Evolutionary conservation across 2,113 vertebrate species (phyloP).

Genomic region (Myrmecobius fasciatus): DNA sequence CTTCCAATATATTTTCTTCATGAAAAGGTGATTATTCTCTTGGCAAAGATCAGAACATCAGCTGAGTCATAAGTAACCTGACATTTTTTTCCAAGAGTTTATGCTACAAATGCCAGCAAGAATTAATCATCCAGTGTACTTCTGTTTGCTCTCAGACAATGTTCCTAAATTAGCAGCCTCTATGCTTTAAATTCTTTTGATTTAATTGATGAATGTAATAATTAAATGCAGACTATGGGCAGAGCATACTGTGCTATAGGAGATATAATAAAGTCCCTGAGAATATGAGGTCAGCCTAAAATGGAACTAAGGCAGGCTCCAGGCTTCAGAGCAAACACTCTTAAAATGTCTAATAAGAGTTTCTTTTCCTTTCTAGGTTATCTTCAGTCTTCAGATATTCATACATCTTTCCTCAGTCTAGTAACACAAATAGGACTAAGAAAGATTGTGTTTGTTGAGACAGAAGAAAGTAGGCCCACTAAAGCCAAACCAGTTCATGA

Average conservation of each 20-base stretch:
- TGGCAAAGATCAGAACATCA: slow-evolving; percentile 27
- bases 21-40: slow-evolving; percentile 43
- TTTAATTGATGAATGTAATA: slow-evolving; percentile 57
- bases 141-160: slow-evolving; percentile 49
- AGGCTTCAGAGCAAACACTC: neutral
- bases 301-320: slow-evolving; percentile 32
- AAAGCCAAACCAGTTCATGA: slow-evolving; percentile 12
- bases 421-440: neutral
- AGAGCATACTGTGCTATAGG: slow-evolving; percentile 21
- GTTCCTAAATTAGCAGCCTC: slow-evolving; percentile 56
- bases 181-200: slow-evolving; percentile 58
- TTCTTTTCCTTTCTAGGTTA: slow-evolving; percentile 10
- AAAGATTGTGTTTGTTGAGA: neutral
- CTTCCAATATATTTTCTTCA: slow-evolving; percentile 45
- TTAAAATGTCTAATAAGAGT: neutral
- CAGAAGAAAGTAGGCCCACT: slow-evolving; percentile 13
- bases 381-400: slow-evolving; percentile 4
- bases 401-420: slow-evolving; percentile 6
- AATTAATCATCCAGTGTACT: slow-evolving; percentile 59
- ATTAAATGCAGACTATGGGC: neutral
- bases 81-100: slow-evolving; percentile 46
- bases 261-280: slow-evolving; percentile 28
- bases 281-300: neutral
- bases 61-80: slow-evolving; percentile 54
- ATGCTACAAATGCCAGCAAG: slow-evolving; percentile 51